These are phyloP conservation scores for Morus bassanus DNA, from an alignment of 2,797 vertebrate genomes.

Conservation along the genomic window DNA sequence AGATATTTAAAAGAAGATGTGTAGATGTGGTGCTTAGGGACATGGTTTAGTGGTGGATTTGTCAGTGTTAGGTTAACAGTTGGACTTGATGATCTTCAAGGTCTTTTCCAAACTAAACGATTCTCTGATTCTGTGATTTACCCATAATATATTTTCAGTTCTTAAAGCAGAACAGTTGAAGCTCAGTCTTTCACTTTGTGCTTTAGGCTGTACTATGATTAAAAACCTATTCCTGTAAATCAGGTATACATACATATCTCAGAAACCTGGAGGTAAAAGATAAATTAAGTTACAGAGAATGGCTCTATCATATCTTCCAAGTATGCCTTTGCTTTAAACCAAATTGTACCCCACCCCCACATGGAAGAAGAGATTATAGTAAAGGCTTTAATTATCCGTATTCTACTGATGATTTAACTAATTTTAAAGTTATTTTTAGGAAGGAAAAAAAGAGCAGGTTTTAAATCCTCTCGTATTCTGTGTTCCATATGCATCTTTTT, in stretches of 20 bases:
- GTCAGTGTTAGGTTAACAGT: neutral
- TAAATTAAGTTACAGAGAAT: neutral
- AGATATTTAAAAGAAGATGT: too few relatives aligned
- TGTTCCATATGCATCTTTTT: neutral
- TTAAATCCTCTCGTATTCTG: neutral
- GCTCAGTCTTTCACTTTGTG: neutral
- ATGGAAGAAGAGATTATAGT: neutral
- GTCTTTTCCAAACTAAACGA: neutral
- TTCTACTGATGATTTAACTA: neutral
- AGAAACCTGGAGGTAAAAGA: neutral
- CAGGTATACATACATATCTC: neutral
- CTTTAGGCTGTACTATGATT: neutral
- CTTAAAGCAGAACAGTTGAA: neutral
- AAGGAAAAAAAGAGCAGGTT: neutral
- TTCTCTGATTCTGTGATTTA: neutral
- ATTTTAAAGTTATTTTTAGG: slow-evolving; percentile 11
- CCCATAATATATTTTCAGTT: neutral
- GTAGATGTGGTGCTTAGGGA: too few relatives aligned
- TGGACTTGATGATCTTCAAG: neutral
- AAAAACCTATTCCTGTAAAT: neutral
- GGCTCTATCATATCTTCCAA: neutral
- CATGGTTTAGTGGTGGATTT: too few relatives aligned
- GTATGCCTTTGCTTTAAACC: neutral
- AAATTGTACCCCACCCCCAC: neutral
- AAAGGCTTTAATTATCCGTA: neutral